Base-by-base conservation (phyloP, 2,113 vertebrate species). In the Motacilla alba region DNA sequence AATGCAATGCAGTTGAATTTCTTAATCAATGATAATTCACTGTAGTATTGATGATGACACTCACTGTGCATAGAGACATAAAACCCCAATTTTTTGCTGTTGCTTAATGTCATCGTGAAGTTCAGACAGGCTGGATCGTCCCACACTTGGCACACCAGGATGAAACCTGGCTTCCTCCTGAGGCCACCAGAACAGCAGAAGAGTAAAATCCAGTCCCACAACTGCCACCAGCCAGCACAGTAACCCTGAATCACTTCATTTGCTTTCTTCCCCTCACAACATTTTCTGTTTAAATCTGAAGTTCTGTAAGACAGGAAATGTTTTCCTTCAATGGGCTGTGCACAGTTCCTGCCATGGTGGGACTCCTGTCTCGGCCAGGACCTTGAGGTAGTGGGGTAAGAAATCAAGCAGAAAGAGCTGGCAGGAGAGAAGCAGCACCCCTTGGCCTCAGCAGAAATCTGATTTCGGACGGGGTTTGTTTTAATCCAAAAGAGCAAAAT, bases 281-380 rank as follows among this genome's bases (percentile, higher is more conserved):
- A 3, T 16, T 14, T 2, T n/a, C 39, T 86, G 31, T 64, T 70
- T 77, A 60, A 70, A 92, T n/a, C 28, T 58, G 43, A 93, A 85
- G 30, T 37, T 78, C 56, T 68, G 24, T 49, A 41, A 88, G 52
- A 77, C 26, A 37, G 28, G 16, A 63, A 46, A 78, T 35, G 41
- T 46, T 90, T 85, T 83, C 82, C 49, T 90, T 70, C 73, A 81
- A 0, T 9, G 21, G 9, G 12, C 13, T 49, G 50, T 63, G 33
- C 22, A 26, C 2, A 1, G 47, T 30, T 92, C 52, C 47, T 64
- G 53, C 37, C 18, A 7, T 0, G 0, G 20, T 46, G 68, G 56
- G 39, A 62, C 44, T 39, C 15, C 1, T 18, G 43, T 63, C 60
- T 90, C 0, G 0, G 17, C 39, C 69, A 41, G 60, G 52, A 82